phyloP scores from a whole-genome alignment of 2,113 vertebrate genomes.

The Polypterus bichir region DNA sequence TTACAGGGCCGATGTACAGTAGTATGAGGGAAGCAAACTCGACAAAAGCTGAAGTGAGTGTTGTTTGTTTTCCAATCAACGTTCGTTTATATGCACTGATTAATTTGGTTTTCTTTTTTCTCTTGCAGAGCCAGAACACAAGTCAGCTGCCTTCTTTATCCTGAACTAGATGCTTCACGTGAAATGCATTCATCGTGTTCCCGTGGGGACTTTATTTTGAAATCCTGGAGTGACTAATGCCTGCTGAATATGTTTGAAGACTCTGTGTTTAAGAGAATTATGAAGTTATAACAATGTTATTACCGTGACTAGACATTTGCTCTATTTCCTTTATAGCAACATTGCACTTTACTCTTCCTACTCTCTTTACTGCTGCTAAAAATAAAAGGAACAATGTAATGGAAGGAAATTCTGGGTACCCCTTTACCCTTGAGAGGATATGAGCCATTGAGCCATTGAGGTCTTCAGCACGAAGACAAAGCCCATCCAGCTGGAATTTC shows the following conservation, averaged over 20 bases:
- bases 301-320: slow-evolving; percentile 8
- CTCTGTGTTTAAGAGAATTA: slow-evolving; percentile 31
- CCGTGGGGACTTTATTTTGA: slow-evolving; percentile 23
- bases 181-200: slow-evolving; percentile 27
- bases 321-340: slow-evolving; percentile 22
- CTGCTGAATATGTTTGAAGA: slow-evolving; percentile 25
- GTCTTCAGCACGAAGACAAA: slow-evolving; percentile 59
- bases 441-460: slow-evolving; percentile 78
- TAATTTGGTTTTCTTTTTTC: slow-evolving; percentile 1
- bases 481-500: slow-evolving; percentile 55
- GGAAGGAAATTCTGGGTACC: slow-evolving; percentile 27
- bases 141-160: slow-evolving; percentile 29
- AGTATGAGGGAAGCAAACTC: no score
- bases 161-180: slow-evolving; percentile 30
- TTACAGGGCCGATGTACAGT: no score
- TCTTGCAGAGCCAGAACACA: slow-evolving; percentile 24
- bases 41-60: no score
- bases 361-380: slow-evolving; percentile 22
- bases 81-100: no score
- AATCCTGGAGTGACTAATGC: slow-evolving; percentile 38
- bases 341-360: slow-evolving; percentile 9
- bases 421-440: slow-evolving; percentile 42
- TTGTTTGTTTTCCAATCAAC: no score
- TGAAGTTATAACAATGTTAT: slow-evolving; percentile 30
- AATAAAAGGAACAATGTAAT: slow-evolving; percentile 43